These are phyloP conservation scores for Cotesia typhae DNA, from an alignment of 1,140 invertebrate genomes.

Conservation along the genomic window DNA sequence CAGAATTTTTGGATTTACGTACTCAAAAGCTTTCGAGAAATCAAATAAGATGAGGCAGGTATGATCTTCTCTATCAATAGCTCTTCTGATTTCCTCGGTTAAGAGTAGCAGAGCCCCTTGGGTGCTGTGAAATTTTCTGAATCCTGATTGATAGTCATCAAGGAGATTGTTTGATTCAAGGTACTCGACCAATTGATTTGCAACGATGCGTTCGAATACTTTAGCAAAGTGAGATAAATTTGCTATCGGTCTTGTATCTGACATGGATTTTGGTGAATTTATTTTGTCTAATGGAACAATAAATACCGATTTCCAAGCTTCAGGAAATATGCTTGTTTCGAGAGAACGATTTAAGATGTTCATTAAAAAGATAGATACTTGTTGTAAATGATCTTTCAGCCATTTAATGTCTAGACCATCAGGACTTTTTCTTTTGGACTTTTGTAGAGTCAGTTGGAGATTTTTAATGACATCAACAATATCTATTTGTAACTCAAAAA, in stretches of 20 bases:
- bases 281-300: constrained; percentile 11
- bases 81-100: too few species aligned
- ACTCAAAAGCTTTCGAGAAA: too few species aligned
- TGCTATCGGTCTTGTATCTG: constrained; percentile 14
- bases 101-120: too few species aligned
- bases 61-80: too few species aligned
- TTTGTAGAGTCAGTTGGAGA: too few species aligned
- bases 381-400: not conserved
- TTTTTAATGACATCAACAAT: not conserved
- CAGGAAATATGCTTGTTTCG: not conserved
- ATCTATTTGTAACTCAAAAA: not conserved
- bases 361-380: not conserved
- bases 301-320: not conserved
- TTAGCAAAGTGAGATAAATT: constrained; percentile 3
- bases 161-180: too few species aligned
- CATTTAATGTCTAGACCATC: not conserved
- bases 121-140: too few species aligned
- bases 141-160: too few species aligned
- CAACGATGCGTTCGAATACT: not conserved
- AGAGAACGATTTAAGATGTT: not conserved
- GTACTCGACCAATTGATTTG: too few species aligned
- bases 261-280: not conserved
- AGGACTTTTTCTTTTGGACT: not conserved
- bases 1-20: too few species aligned
- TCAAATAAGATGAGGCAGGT: too few species aligned